phyloP scores from a whole-genome alignment of 2,797 vertebrate species.

The Tinamus major region DNA sequence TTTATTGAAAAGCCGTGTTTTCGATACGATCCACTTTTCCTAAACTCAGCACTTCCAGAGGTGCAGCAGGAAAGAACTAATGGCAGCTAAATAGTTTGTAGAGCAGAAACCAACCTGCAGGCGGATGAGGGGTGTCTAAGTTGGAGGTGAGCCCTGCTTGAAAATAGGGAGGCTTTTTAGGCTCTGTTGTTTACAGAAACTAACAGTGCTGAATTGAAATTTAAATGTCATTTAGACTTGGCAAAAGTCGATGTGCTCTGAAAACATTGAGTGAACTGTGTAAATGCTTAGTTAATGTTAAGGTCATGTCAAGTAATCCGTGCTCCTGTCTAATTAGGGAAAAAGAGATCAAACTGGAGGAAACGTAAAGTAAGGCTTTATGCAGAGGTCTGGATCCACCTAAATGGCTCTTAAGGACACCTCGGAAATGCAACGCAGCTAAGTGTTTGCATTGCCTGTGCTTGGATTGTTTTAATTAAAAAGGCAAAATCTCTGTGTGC shows the following conservation, averaged over 20 bases:
- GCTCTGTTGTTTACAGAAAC: neutral
- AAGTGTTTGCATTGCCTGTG: neutral
- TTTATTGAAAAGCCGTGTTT: neutral
- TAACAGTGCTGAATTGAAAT: neutral
- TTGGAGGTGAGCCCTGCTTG: neutral
- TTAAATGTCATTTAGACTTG: neutral
- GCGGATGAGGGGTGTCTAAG: neutral
- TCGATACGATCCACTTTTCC: neutral
- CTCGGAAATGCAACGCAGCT: slow-evolving; percentile 33
- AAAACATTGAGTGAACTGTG: neutral
- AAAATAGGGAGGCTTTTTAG: neutral
- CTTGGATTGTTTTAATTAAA: slow-evolving; percentile 18
- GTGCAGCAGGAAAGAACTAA: neutral
- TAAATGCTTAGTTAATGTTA: slow-evolving; percentile 27
- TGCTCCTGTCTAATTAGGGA: neutral
- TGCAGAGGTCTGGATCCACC: neutral
- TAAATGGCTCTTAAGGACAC: slow-evolving; percentile 52
- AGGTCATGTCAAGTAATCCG: neutral
- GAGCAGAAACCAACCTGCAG: neutral
- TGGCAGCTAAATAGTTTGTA: neutral
- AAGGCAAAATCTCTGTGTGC: slow-evolving; percentile 22
- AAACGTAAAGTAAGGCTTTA: slow-evolving; percentile 11
- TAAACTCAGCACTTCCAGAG: neutral
- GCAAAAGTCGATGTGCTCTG: neutral
- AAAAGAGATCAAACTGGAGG: neutral